Base-by-base conservation (phyloP, 2,888 invertebrate species). In the Drosophila kanekoi region DNA sequence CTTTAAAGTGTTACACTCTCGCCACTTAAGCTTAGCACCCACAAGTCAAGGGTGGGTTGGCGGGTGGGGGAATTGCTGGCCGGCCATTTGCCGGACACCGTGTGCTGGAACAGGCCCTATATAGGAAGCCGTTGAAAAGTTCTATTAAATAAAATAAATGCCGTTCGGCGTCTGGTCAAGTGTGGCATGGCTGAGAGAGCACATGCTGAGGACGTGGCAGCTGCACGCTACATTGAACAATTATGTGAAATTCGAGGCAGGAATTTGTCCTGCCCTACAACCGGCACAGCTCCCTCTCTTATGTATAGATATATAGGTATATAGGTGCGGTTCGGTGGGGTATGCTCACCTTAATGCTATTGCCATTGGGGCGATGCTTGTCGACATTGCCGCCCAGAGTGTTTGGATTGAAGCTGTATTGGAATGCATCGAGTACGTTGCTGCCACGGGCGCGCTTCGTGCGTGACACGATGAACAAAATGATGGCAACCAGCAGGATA, bases 381-480 rank as follows among this genome's bases (percentile, higher is more conserved):
- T 92, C 92, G 70, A 90, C 92, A 77, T 91, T 90, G 80, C 92
- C 90, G 71, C 92, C 92, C 77, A 91, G 78, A 33, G 91, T 91
- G 80, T 92, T 92, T 54, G 92, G 91, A 89, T 92, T 92, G 86
- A 92, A 92, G 89, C 92, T 92, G 70, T 92, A 92, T 82, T 92
- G 92, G 88, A 92, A 91, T 82, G 91, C 92, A 72, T 92, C 92
- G 76, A 92, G 90, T 51, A 92, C 92, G 73, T 92, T 92, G 75
- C 92, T 92, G 80, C 92, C 92, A 70, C 92, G 92, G 57, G 91
- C 92, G 40, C 94, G 93, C 81, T 95, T 94, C 89, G 94, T 95
- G 77, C 95, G 92, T 83, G 95, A 94, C 81, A 95, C 94, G 92
- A 96, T 95, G 91, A 96, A 94, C 79, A 94, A 93, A 88, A 96